These are phyloP conservation scores for Myripristis jacobus DNA, from an alignment of 2,797 vertebrate genomes.

Conservation along the genomic window DNA sequence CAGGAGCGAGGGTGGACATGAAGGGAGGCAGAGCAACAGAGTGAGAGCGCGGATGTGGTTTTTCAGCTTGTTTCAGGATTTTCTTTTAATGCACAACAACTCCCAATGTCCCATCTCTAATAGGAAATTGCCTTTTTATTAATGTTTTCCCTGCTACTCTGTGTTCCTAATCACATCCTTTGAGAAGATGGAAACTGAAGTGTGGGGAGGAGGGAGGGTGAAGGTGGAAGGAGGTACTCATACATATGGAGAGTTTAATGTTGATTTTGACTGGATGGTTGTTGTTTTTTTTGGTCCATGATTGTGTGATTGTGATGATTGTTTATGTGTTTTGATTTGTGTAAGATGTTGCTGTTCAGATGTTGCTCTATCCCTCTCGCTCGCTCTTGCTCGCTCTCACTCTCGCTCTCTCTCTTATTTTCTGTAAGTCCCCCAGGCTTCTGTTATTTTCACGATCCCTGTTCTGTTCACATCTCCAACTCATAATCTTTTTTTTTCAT, in stretches of 20 bases:
- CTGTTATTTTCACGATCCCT: too few relatives aligned
- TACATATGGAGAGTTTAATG: conserved; percentile 25
- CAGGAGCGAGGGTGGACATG: neutral
- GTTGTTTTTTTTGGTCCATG: too few relatives aligned
- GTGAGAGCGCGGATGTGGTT: neutral
- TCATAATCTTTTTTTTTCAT: too few relatives aligned
- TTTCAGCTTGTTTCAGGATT: neutral
- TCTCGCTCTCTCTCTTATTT: too few relatives aligned
- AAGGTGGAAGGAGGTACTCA: conserved; percentile 48
- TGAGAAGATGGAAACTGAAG: conserved; percentile 46
- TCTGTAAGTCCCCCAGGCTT: too few relatives aligned
- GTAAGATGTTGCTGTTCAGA: conserved; percentile 56
- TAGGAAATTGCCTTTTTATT: conserved; percentile 56
- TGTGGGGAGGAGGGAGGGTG: conserved; percentile 30
- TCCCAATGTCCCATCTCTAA: conserved; percentile 36
- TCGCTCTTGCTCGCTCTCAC: too few relatives aligned
- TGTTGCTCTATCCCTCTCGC: too few relatives aligned
- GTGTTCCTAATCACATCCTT: conserved; percentile 57
- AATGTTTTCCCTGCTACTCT: conserved; percentile 26
- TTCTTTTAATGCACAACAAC: neutral
- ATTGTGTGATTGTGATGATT: conserved; percentile 44
- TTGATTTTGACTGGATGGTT: conserved; percentile 28
- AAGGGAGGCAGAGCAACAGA: neutral
- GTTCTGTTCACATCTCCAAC: too few relatives aligned
- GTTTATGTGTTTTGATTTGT: conserved; percentile 35